Evolutionary conservation across 1,140 invertebrate genomes (phyloP), one percentile per base, ranked within the genome.

Genomic region (Dendrolimus punctatus): DNA sequence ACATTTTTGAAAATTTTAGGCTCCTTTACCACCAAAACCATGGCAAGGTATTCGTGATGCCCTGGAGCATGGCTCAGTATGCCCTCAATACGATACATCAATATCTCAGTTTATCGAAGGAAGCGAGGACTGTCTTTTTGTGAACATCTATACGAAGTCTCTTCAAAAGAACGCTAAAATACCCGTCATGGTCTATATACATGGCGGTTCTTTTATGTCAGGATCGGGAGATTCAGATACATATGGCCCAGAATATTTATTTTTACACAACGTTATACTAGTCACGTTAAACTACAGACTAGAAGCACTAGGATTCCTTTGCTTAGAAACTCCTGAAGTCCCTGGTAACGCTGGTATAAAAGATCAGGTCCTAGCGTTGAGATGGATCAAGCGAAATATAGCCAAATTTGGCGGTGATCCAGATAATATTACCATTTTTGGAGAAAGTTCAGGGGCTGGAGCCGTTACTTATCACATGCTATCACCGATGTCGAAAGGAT

Each of bases 121-220:
- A 5, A 53, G 47, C 9, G 76, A 81, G 76, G 89, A 91, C 65
- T 91, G 90, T 62, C 76, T 91, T 1, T 90, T 84, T 63, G 62
- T 91, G n/a, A 91, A 91, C 63, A 88, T 91, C 6, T 91, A 88
- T 68, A 76, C 86, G 9, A 88, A 88, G n/a, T 57, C 80, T 53
- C 64, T 63, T 2, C 44, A 42, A 4, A 48, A 52, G 8, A 46
- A 46, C 6, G 86, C 8, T n/a, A 51, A 52, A 68, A 57, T 42
- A 49, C 60, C 68, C 6, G 68, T 73, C 0, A 60, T 73, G 58
- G 86, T 93, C 0, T 95, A 89, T 87, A 88, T 95, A 10, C 90
- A 94, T 71, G 93, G 93, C 0, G 93, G 93, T 8, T 88, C 86
- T 8, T 92, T 91, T 55, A 76, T 86, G 9, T 76, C 76, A 49